phyloP scores from a whole-genome alignment of 2,797 vertebrate genomes.

The Limnodromus scolopaceus region DNA sequence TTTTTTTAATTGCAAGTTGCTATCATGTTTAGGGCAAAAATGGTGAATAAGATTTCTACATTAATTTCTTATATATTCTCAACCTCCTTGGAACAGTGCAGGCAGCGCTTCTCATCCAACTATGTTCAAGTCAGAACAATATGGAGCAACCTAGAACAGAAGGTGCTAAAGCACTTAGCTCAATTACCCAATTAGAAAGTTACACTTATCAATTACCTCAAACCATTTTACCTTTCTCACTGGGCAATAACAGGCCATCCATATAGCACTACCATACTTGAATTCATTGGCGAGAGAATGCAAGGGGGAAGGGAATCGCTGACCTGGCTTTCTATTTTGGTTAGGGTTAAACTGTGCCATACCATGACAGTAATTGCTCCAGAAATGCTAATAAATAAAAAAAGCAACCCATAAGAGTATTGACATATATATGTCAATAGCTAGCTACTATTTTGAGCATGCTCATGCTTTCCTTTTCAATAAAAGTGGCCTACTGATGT shows the following conservation, averaged over 20 bases:
- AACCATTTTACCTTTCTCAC: background rate
- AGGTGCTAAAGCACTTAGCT: background rate
- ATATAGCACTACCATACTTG: background rate
- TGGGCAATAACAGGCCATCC: background rate
- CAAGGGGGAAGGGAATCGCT: background rate
- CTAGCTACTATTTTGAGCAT: background rate
- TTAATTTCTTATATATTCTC: background rate
- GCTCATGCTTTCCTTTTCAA: background rate
- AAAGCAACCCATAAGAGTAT: background rate
- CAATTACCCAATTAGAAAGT: background rate
- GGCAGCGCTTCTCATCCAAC: background rate
- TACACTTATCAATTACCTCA: background rate
- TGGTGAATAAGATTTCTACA: background rate
- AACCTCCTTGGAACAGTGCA: background rate
- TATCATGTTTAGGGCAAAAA: background rate
- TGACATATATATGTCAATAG: background rate
- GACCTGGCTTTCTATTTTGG: background rate
- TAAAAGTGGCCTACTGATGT: background rate
- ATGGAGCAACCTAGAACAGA: background rate
- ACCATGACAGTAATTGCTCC: background rate
- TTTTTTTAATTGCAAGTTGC: background rate
- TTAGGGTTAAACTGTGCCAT: background rate
- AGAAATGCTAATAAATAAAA: background rate
- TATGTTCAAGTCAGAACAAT: background rate
- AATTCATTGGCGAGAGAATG: background rate